phyloP scores from a whole-genome alignment of 2,113 vertebrate genomes.

The Craseonycteris thonglongyai region DNA sequence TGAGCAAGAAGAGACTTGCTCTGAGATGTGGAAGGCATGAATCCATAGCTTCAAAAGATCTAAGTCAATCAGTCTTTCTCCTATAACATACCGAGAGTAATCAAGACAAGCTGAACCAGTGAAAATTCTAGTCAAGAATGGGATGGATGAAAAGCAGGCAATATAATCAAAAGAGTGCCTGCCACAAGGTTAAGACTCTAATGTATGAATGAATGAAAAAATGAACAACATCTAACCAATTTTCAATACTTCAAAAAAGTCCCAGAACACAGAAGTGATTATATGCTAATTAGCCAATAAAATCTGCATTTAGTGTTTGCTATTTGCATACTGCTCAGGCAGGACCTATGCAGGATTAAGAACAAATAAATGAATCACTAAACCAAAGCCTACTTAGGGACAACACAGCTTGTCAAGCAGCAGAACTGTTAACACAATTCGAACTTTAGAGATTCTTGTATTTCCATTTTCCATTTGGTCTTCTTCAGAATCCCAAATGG shows the following conservation, averaged over 20 bases:
- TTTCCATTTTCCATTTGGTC: background rate
- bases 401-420: background rate
- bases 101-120: background rate
- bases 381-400: background rate
- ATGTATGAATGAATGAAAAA: background rate
- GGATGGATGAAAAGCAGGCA: background rate
- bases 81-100: background rate
- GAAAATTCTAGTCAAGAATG: background rate
- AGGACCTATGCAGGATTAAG: background rate
- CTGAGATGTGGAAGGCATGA: background rate
- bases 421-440: background rate
- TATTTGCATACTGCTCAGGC: background rate
- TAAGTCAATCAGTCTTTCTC: background rate
- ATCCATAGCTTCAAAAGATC: background rate
- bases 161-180: background rate
- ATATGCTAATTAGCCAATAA: background rate
- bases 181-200: background rate
- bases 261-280: background rate
- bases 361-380: background rate
- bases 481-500: background rate
- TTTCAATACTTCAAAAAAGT: background rate
- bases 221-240: background rate
- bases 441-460: background rate
- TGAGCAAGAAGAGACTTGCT: background rate
- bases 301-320: background rate